A percentile compares a stretch with the other conserved stretches of the same genome.
Conservation (phyloP, 2,888 invertebrate genomes). For the Cantharis rustica region DNA sequence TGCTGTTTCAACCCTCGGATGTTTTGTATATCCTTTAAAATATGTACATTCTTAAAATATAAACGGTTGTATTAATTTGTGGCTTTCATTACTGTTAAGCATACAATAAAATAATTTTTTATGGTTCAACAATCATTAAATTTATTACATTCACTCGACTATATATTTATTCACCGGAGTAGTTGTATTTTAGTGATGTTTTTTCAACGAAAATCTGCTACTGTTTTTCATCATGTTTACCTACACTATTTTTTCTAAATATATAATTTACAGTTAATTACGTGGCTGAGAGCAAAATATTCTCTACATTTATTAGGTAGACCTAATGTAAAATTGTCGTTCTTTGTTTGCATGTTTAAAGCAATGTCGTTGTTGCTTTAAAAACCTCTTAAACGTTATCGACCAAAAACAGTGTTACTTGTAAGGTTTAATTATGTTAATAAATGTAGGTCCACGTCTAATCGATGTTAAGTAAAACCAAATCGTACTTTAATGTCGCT, state of each 20-base stretch:
- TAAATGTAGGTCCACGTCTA: constrained; percentile 24
- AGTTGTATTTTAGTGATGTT: not conserved
- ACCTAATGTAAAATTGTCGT: not conserved
- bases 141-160: not conserved
- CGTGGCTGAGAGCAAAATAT: not conserved
- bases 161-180: not conserved
- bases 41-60: not conserved
- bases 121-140: not conserved
- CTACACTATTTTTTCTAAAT: not conserved
- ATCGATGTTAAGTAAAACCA: constrained; percentile 19
- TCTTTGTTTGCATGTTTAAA: not conserved
- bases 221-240: no score
- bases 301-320: not conserved
- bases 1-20: not conserved
- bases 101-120: not conserved
- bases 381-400: constrained; percentile 3
- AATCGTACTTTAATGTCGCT: constrained; percentile 13
- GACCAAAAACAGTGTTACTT: constrained; percentile 12
- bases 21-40: not conserved
- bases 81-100: not conserved
- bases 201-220: not conserved
- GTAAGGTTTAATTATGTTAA: constrained; percentile 16
- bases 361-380: not conserved
- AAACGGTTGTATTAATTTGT: not conserved
- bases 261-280: not conserved